These are phyloP conservation scores for Erpornis zantholeuca DNA, from an alignment of 2,113 vertebrate genomes.

Conservation along the genomic window DNA sequence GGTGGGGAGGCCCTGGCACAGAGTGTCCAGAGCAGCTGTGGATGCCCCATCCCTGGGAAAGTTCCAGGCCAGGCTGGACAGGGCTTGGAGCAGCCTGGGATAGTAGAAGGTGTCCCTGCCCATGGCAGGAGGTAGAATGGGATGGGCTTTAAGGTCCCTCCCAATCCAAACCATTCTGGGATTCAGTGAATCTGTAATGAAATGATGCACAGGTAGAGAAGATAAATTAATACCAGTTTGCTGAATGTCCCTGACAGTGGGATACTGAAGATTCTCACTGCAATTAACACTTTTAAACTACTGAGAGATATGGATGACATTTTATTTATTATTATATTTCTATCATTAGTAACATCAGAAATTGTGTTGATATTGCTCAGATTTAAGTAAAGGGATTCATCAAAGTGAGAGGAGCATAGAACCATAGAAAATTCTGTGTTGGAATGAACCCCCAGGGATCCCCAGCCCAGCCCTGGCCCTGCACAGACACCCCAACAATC, in stretches of 20 bases:
- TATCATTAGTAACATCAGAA: neutral
- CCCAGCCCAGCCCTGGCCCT: accelerated
- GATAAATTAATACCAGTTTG: no score
- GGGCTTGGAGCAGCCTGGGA: neutral
- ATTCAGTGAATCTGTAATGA: conserved; percentile 6
- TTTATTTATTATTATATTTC: neutral
- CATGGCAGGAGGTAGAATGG: neutral
- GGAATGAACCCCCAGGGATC: accelerated
- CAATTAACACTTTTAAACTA: neutral
- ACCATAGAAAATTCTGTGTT: neutral
- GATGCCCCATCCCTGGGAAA: neutral
- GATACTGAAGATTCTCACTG: neutral
- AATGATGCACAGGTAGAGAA: conserved; percentile 78
- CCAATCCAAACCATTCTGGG: neutral
- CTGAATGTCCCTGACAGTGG: neutral
- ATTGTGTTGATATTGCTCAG: neutral
- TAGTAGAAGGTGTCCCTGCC: neutral
- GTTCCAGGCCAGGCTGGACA: accelerated
- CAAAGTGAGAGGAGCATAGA: neutral
- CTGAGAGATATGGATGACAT: neutral
- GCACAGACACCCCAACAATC: neutral
- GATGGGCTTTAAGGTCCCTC: neutral
- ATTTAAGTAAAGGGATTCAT: neutral
- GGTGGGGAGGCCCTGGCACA: neutral
- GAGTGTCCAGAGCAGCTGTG: neutral